These are phyloP conservation scores for Elysia crispata DNA, from an alignment of 2,888 invertebrate genomes.

Conservation along the genomic window DNA sequence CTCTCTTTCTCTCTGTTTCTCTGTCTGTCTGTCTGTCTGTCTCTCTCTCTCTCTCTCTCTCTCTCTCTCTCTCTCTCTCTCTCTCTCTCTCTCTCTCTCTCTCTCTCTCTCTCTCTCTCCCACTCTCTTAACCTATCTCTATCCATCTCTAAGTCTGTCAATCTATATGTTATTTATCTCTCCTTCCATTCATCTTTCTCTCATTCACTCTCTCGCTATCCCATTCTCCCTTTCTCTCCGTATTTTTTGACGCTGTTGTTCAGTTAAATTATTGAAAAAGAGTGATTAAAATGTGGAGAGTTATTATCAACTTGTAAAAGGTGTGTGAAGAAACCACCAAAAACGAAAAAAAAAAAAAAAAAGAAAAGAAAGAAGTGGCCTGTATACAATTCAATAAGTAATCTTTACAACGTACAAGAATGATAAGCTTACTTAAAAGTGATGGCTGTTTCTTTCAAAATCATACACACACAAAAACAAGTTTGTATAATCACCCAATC, in stretches of 20 bases:
- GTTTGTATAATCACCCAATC: too few relatives aligned
- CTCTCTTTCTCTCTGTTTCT: slow-evolving; percentile 6
- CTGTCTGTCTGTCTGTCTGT: neutral
- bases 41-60: slow-evolving; percentile 14
- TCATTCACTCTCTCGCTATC: slow-evolving; percentile 3
- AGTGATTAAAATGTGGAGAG: too few relatives aligned
- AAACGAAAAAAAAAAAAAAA: too few relatives aligned
- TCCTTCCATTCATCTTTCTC: neutral
- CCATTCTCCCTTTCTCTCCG: neutral
- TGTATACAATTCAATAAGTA: too few relatives aligned
- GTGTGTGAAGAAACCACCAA: too few relatives aligned
- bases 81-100: slow-evolving; percentile 19
- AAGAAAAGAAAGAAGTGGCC: too few relatives aligned
- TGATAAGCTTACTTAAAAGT: too few relatives aligned
- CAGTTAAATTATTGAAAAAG: too few relatives aligned
- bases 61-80: slow-evolving; percentile 22
- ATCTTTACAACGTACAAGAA: too few relatives aligned
- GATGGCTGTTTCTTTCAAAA: too few relatives aligned
- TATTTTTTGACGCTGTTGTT: neutral
- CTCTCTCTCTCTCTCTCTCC: neutral
- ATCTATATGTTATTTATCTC: neutral
- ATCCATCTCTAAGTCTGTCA: neutral
- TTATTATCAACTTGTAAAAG: too few relatives aligned
- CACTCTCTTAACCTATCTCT: neutral
- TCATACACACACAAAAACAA: too few relatives aligned